Evolutionary conservation across 2,888 invertebrate species (phyloP), one percentile per base, ranked within the genome.

Genomic region (Pterostichus niger): DNA sequence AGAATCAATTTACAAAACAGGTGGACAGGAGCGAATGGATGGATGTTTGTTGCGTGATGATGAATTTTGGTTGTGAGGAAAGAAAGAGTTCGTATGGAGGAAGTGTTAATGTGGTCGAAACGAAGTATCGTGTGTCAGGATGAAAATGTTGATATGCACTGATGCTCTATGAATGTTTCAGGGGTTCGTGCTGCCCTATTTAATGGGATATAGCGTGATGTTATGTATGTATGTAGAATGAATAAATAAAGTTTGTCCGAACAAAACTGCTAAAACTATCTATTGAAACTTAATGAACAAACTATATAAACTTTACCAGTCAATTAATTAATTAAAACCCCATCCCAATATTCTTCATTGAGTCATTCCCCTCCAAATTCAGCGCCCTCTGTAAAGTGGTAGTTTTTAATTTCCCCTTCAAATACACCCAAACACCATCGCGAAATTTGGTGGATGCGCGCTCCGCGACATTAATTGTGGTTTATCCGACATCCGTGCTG

Each of bases 401-500:
- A 33, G 9, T 64, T 64, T 64, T 64, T 64, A 64, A 64, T 64
- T 64, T 31, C 64, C 33, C 64, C 15, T 10, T n/a, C 11, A 49
- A 49, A 49, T 64, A 9, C 33, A 13, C 59, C 11, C 31, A 13
- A 10, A n/a, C 11, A 10, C 31, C 31, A 17, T 31, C 24, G 64
- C 64, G 64, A 64, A 64, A 49, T 49, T 49, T 64, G 40, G 40
- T 13, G 49, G 49, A 49, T 49, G 49, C 49, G 49, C 49, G 3
- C 17, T 40, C 6, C 44, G 35, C 71, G 71, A 35, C 71, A 71
- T 71, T 71, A 71, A 71, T 71, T 71, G 71, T 71, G 71, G 71
- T 71, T 71, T 71, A 44, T 40, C 40, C 71, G 44, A 71, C 71
- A 44, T 71, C 33, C 44, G 17, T 24, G 4, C 11, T 13, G 31